Percentiles rank a stretch among this genome's conserved stretches.
phyloP scores from a whole-genome alignment of 2,797 vertebrate species.

The Leptoclinus maculatus region DNA sequence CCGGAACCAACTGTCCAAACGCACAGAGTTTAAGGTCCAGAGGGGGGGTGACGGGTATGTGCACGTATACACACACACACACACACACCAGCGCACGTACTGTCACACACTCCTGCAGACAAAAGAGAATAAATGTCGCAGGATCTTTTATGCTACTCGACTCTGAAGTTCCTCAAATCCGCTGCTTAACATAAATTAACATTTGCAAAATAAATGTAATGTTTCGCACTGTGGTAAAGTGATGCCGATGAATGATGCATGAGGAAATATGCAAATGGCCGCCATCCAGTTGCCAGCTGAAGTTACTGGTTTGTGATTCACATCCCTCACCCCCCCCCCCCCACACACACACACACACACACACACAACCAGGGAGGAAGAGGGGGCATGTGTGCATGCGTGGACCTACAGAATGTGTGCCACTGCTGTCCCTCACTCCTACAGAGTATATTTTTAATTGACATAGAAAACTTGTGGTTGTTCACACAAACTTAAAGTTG shows the following conservation, averaged over 20 bases:
- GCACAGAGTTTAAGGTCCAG: neutral
- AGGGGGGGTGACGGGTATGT: neutral
- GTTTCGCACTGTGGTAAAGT: constrained; percentile 69
- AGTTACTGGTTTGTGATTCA: constrained; percentile 54
- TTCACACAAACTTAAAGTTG: constrained; percentile 49
- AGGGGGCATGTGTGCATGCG: neutral
- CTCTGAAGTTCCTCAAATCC: constrained; percentile 74
- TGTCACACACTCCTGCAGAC: constrained; percentile 44
- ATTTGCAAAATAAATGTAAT: constrained; percentile 80
- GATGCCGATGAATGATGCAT: constrained; percentile 82
- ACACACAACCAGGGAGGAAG: neutral
- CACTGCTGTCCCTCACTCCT: constrained; percentile 32
- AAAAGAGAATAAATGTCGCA: constrained; percentile 69
- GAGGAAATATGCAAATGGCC: constrained; percentile 71
- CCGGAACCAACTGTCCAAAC: constrained; percentile 44
- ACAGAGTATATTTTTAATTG: constrained; percentile 43
- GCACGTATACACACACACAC: neutral
- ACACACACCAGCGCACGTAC: constrained; percentile 1
- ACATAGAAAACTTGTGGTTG: constrained; percentile 53
- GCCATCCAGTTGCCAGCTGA: constrained; percentile 64
- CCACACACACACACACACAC: too few species aligned
- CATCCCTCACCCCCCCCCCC: constrained; percentile 11
- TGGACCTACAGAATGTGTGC: constrained; percentile 2
- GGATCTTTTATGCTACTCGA: constrained; percentile 65
- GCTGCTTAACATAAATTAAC: constrained; percentile 83